These are phyloP conservation scores for Enteromius treurensis DNA, from an alignment of 2,797 vertebrate species.

Conservation along the genomic window DNA sequence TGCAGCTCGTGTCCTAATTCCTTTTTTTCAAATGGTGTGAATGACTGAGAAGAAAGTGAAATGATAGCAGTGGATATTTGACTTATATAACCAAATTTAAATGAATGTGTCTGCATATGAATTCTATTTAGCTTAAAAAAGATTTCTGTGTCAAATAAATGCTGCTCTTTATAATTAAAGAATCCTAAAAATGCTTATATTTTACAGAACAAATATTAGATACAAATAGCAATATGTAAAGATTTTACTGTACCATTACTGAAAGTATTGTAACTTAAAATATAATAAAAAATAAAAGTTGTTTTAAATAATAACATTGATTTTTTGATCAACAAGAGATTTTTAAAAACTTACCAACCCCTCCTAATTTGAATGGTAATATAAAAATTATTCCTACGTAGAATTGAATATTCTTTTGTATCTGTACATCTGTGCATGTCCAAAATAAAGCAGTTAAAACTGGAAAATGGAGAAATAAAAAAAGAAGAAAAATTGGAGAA, in stretches of 20 bases:
- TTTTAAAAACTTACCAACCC: not conserved
- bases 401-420: not conserved
- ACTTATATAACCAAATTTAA: not conserved
- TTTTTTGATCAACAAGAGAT: not conserved
- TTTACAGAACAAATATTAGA: not conserved
- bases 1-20: not conserved
- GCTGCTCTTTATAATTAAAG: not conserved
- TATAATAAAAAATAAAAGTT: not conserved
- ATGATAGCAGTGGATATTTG: not conserved
- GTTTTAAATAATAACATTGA: not conserved
- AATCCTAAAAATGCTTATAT: not conserved
- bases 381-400: not conserved
- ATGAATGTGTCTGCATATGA: not conserved
- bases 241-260: not conserved
- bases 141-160: not conserved
- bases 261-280: not conserved
- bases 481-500: not conserved
- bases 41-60: not conserved
- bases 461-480: not conserved
- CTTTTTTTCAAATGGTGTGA: constrained; percentile 12
- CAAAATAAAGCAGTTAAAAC: not conserved
- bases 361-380: not conserved
- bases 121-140: not conserved
- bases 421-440: not conserved
- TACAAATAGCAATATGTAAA: not conserved